These are phyloP conservation scores for Aldrovandia affinis DNA, from an alignment of 2,797 vertebrate species.

Conservation along the genomic window DNA sequence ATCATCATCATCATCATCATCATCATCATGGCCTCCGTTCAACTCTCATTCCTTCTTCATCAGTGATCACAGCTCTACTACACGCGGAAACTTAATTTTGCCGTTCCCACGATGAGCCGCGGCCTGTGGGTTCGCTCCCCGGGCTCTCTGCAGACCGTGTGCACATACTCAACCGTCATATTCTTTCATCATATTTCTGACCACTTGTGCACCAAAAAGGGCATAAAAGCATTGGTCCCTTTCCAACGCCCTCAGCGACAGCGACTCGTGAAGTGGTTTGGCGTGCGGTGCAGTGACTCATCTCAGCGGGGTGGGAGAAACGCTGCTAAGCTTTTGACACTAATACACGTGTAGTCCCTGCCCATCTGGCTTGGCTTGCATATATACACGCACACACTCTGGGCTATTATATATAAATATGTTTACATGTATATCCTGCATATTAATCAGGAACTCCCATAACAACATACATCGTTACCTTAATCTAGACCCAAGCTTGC, in stretches of 20 bases:
- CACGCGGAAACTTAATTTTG: too few species aligned
- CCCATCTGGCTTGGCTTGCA: neutral
- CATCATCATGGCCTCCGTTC: neutral
- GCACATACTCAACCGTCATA: neutral
- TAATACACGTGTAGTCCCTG: neutral
- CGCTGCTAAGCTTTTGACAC: neutral
- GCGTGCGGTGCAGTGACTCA: neutral
- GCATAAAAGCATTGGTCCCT: neutral
- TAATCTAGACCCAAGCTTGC: constrained; percentile 1
- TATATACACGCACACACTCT: neutral
- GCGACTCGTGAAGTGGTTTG: neutral
- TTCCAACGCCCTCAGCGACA: neutral
- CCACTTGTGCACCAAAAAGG: neutral
- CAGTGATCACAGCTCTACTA: neutral
- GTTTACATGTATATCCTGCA: neutral
- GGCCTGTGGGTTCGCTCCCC: too few species aligned
- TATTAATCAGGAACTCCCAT: neutral
- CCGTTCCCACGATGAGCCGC: too few species aligned
- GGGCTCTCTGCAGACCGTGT: neutral
- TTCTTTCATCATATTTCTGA: neutral
- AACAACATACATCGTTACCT: neutral
- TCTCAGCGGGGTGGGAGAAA: neutral
- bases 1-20: too few species aligned
- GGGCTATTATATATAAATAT: neutral
- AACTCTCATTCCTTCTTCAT: neutral